Evolutionary conservation across 2,113 vertebrate species (phyloP).

Genomic region (Chloropsis hardwickii): DNA sequence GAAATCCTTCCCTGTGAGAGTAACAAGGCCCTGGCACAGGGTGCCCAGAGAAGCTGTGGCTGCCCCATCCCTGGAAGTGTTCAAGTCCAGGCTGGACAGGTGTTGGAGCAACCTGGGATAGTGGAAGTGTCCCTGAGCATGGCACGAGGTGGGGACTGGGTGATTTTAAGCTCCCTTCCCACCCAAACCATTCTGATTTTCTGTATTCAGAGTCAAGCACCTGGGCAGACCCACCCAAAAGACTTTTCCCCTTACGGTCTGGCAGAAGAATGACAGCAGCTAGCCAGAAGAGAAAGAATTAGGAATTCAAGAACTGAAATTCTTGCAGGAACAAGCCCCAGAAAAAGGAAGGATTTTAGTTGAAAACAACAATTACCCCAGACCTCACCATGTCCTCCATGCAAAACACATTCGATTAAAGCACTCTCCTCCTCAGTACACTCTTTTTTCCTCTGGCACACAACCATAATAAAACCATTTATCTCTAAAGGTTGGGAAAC

Average conservation of each 20-base stretch:
- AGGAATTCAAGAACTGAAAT: not conserved
- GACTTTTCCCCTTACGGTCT: not conserved
- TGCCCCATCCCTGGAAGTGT: not conserved
- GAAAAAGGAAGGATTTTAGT: not conserved
- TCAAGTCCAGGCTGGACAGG: not conserved
- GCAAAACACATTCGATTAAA: not conserved
- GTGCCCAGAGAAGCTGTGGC: not conserved
- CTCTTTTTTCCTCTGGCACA: not conserved
- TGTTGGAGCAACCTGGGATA: not conserved
- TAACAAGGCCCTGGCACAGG: not conserved
- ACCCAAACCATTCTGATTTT: not conserved
- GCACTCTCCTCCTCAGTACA: not conserved
- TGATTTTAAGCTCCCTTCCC: not conserved
- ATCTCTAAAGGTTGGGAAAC: not conserved
- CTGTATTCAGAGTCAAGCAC: not conserved
- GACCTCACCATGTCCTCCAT: not conserved
- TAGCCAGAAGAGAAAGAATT: not conserved
- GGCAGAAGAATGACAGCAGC: not conserved
- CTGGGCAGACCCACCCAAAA: not conserved
- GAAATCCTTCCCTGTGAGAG: not conserved
- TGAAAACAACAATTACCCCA: not conserved
- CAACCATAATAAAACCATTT: not conserved
- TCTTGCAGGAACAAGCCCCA: not conserved
- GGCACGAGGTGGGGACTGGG: rapidly evolving
- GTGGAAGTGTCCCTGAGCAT: not conserved